Percentiles rank a stretch among this genome's conserved stretches.
These are phyloP conservation scores for Melitaea athalia DNA, from an alignment of 2,888 invertebrate genomes.

Conservation along the genomic window DNA sequence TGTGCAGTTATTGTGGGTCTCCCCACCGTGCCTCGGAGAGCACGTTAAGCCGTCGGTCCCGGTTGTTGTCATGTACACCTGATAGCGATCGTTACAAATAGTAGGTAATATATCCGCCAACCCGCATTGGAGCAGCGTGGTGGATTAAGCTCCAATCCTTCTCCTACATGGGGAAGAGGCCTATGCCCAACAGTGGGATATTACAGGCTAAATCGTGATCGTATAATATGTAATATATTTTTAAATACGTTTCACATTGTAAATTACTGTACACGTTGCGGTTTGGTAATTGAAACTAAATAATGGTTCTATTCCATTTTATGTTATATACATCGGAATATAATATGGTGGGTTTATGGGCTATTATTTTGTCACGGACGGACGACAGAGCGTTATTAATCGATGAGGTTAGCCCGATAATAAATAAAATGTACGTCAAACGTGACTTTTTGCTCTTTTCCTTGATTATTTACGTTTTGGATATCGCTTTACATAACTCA, in stretches of 20 bases:
- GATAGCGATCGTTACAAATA: too few species aligned
- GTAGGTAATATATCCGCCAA: too few species aligned
- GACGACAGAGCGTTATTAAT: conserved; percentile 38
- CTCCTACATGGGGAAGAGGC: too few species aligned
- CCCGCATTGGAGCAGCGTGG: too few species aligned
- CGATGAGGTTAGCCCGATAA: conserved; percentile 35
- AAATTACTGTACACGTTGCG: conserved; percentile 17
- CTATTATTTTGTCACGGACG: conserved; percentile 39
- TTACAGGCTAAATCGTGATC: too few species aligned
- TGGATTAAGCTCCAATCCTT: too few species aligned
- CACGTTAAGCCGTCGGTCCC: too few species aligned
- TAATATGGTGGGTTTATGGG: conserved; percentile 31
- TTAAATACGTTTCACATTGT: conserved; percentile 1
- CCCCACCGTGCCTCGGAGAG: too few species aligned
- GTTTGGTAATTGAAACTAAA: conserved; percentile 18
- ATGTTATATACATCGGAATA: conserved; percentile 16
- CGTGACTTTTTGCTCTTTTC: conserved; percentile 31
- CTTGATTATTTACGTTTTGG: conserved; percentile 29
- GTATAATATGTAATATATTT: background rate
- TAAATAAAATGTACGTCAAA: conserved; percentile 38
- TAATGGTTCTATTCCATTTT: conserved; percentile 15
- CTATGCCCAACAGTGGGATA: too few species aligned
- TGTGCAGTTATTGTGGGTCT: too few species aligned
- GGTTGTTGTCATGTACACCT: too few species aligned
- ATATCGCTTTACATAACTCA: conserved; percentile 10